Base-by-base conservation (phyloP, 2,797 vertebrate genomes). In the Limosa lapponica region DNA sequence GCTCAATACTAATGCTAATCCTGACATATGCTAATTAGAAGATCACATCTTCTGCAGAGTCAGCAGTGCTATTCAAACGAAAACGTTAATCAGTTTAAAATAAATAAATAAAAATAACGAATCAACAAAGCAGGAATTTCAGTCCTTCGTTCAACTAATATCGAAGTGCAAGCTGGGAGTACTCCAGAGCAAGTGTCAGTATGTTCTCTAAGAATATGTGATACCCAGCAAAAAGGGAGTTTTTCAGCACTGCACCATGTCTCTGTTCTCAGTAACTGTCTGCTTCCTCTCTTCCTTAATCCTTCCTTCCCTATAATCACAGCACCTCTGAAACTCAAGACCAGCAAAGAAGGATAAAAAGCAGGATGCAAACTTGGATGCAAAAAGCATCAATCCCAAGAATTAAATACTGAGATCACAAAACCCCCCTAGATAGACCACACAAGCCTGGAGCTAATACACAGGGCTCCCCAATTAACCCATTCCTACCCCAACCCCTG, bases 1-100 rank as follows among this genome's bases (percentile, higher is more conserved):
- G 82, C 90, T 97, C 97, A 95, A 94, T 85, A 95, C 90, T 89
- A 98, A 98, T 97, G 97, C 96, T 98, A 98, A 98, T 98, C 97
- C 97, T 97, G 97, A 98, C 98, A 98, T 97, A 97, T 97, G 97
- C 97, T 98, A 98, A 98, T 98, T 98, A 98, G 98, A 98, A 98
- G 97, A 98, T 98, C 97, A 97, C 97, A 97, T 98, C 97, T 97
- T 98, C 96, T 97, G 97, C 97, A 96, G 90, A 98, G 97, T 98
- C 97, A 98, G 98, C 97, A 98, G 86, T 91, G 93, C 80, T 95
- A 97, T 95, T 98, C 97, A 97, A 97, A 98, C 95, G 96, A 97
- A 98, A 98, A 97, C 97, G 98, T 97, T 97, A 97, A 98, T 98
- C 97, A 98, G 91, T 97, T 97, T 95, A 95, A 98, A 98, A 96